These are phyloP conservation scores for Drosophila prosaltans DNA, from an alignment of 1,140 invertebrate species.

Conservation along the genomic window DNA sequence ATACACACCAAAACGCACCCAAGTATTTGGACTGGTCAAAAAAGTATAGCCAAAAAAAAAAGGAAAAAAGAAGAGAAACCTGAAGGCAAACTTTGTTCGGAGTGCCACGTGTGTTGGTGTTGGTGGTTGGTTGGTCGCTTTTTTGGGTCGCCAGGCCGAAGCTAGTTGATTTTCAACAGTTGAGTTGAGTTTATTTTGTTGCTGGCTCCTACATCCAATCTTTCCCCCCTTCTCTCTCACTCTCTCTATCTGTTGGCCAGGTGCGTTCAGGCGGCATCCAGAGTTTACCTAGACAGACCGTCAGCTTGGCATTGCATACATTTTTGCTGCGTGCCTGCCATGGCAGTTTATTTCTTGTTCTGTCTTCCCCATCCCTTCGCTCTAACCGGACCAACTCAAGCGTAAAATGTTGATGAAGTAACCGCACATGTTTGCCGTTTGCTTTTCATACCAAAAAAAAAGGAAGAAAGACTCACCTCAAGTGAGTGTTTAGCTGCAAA, in stretches of 20 bases:
- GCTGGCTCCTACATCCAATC: conserved; percentile 12
- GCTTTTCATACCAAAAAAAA: conserved; percentile 28
- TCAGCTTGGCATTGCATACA: conserved; percentile 54
- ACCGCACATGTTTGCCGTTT: conserved; percentile 62
- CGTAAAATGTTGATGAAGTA: conserved; percentile 80
- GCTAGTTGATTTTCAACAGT: conserved; percentile 76
- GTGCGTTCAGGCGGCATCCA: conserved; percentile 39
- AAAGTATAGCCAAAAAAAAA: conserved; percentile 33
- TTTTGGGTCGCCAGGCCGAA: conserved; percentile 38
- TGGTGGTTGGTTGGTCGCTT: conserved; percentile 12
- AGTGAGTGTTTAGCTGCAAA: conserved; percentile 70
- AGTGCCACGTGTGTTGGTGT: conserved; percentile 41
- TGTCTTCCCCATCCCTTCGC: conserved; percentile 20
- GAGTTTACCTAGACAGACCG: not conserved
- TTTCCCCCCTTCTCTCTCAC: not conserved
- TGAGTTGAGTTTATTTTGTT: conserved; percentile 78
- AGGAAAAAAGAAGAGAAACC: conserved; percentile 33
- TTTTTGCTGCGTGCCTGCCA: conserved; percentile 71
- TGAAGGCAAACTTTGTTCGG: conserved; percentile 67
- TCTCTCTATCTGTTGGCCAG: conserved; percentile 43
- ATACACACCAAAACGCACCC: conserved; percentile 36
- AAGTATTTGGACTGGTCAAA: conserved; percentile 64
- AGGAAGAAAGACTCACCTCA: conserved; percentile 31
- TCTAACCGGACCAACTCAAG: conserved; percentile 60
- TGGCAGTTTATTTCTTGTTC: conserved; percentile 34